Base-by-base conservation (phyloP, 2,113 vertebrate species). In the Edolisoma coerulescens region DNA sequence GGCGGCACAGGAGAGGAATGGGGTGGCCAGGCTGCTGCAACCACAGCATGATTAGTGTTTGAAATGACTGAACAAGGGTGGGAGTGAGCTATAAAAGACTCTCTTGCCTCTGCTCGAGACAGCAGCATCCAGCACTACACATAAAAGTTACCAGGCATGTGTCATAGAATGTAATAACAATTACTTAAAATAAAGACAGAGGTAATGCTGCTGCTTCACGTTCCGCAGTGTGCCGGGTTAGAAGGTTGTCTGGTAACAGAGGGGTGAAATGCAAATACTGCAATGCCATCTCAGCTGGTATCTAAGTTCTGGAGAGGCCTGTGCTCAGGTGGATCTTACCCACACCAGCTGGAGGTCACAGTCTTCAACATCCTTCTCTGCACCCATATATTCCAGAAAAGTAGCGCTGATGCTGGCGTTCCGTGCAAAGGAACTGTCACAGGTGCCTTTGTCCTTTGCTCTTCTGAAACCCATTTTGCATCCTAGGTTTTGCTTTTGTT, bases 401-500 rank as follows among this genome's bases (percentile, higher is more conserved):
- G 30, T 27, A 30, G 24, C 0, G 0, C 54, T 6, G 2, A 5
- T 64, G 35, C 67, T 84, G 47, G 14, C 0, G 0, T 11, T 16
- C 16, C 1, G 0, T 32, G 27, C 70, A 50, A 53, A 63, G 15
- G 8, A 54, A 39, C 71, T 47, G 41, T 17, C 80, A 47, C 32
- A 76, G 9, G 3, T 54, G 41, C 10, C 12, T 70, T 67, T 89
- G 37, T 28, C 23, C n/a, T 70, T 52, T 68, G 61, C 44, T 50
- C 41, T 75, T 70, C 56, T 92, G 32, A 79, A 92, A 28, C 3
- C 10, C 19, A 21, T 49, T 86, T 85, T 78, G 6, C 20, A 79
- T n/a, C 35, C 42, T 37, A 19, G 11, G 5, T 63, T 91, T 87
- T 74, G 65, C 2, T 75, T 17, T 75, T 63, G 5, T 71, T 33